These are phyloP conservation scores for Meta bourneti DNA, from an alignment of 2,888 invertebrate species.

Conservation along the genomic window DNA sequence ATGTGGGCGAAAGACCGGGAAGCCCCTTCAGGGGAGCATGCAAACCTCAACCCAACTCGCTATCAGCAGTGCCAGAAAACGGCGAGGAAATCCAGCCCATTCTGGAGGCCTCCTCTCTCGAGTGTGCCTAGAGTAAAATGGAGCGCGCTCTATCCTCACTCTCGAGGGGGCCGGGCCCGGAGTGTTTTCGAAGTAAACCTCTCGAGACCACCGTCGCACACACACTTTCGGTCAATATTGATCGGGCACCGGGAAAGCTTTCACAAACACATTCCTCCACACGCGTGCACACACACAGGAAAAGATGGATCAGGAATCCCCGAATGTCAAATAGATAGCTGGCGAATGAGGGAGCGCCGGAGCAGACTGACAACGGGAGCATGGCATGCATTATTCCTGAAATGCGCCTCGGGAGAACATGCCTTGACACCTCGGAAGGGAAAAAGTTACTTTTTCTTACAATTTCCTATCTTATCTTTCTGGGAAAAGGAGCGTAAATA, in stretches of 20 bases:
- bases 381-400: constrained; percentile 2
- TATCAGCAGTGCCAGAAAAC: constrained; percentile 21
- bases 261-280: constrained; percentile 54
- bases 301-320: constrained; percentile 61
- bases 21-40: too few relatives aligned
- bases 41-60: neutral
- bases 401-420: neutral
- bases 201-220: constrained; percentile 59
- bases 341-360: constrained; percentile 9
- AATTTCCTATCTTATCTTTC: neutral
- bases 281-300: constrained; percentile 23
- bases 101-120: neutral
- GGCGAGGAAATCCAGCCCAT: constrained; percentile 9
- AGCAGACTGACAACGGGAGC: constrained; percentile 12
- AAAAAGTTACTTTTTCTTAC: constrained; percentile 9
- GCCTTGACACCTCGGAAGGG: neutral
- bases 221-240: constrained; percentile 76
- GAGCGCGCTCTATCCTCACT: constrained; percentile 10
- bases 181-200: constrained; percentile 71
- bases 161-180: constrained; percentile 27
- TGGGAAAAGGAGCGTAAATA: neutral
- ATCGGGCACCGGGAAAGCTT: constrained; percentile 54
- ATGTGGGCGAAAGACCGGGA: too few relatives aligned
- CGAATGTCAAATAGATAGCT: constrained; percentile 61
- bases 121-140: too few relatives aligned